A percentile compares a stretch with the other conserved stretches of the same genome.
These are phyloP conservation scores for Agrochola lota DNA, from an alignment of 2,888 invertebrate species.

Conservation along the genomic window DNA sequence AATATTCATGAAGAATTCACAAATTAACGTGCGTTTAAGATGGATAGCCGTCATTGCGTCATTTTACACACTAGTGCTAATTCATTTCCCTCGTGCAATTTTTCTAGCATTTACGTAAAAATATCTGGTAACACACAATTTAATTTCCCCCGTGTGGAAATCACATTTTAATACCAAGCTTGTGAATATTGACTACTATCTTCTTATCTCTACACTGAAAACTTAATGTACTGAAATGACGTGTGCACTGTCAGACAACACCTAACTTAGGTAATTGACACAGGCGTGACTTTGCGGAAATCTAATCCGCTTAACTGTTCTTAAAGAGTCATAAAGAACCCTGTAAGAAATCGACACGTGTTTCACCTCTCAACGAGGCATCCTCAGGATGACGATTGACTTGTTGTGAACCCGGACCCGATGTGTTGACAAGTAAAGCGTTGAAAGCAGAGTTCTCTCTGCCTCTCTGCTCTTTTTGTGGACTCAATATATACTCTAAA, in stretches of 20 bases:
- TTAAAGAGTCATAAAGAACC: too few species aligned
- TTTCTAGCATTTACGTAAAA: neutral
- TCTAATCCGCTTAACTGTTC: too few species aligned
- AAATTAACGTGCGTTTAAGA: slow-evolving; percentile 14
- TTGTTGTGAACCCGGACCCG: too few species aligned
- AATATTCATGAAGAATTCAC: slow-evolving; percentile 4
- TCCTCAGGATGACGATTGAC: too few species aligned
- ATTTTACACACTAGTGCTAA: slow-evolving; percentile 3
- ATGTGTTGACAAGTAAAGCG: too few species aligned
- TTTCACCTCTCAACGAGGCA: too few species aligned
- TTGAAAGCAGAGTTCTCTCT: too few species aligned
- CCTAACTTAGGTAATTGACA: too few species aligned
- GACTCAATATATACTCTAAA: too few species aligned
- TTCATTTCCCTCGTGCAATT: slow-evolving; percentile 7
- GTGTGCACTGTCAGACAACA: neutral
- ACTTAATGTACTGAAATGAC: neutral
- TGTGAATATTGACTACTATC: neutral
- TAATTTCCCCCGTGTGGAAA: neutral
- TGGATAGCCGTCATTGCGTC: slow-evolving; percentile 13
- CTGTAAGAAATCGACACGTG: too few species aligned
- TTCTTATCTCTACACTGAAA: neutral
- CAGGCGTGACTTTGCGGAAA: too few species aligned
- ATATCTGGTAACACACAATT: neutral
- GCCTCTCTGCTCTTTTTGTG: too few species aligned
- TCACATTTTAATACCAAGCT: neutral